Evolutionary conservation across 2,113 vertebrate genomes (phyloP).

Genomic region (Eulemur rufifrons): DNA sequence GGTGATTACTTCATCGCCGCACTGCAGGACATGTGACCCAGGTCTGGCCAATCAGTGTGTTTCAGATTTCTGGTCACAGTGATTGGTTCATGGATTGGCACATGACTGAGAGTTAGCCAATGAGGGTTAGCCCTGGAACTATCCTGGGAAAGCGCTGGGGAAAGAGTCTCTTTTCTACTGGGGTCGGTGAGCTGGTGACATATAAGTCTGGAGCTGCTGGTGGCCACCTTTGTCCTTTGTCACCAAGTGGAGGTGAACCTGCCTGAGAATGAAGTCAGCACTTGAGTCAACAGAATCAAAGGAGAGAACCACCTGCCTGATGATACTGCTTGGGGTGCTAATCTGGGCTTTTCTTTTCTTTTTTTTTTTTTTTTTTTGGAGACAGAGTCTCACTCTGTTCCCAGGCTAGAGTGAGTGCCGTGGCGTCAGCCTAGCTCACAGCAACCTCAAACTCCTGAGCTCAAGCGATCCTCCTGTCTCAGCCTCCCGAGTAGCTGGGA

Average conservation of each 20-base stretch:
- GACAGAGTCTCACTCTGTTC: too few relatives aligned
- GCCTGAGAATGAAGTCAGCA: neutral
- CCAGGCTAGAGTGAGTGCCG: too few relatives aligned
- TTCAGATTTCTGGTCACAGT: neutral
- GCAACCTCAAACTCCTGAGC: too few relatives aligned
- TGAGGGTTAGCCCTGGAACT: neutral
- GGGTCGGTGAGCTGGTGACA: neutral
- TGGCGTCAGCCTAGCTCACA: too few relatives aligned
- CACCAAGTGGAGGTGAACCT: neutral
- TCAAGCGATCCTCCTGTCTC: too few relatives aligned
- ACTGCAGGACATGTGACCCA: neutral
- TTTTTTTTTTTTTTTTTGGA: too few relatives aligned
- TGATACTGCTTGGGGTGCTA: neutral
- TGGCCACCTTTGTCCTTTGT: neutral
- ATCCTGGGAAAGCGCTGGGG: neutral
- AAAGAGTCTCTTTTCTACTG: neutral
- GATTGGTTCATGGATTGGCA: neutral
- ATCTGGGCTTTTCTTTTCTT: neutral
- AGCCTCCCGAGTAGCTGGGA: too few relatives aligned
- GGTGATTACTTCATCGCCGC: too few relatives aligned
- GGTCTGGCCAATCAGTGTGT: neutral
- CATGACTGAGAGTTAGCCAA: neutral
- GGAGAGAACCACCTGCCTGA: neutral
- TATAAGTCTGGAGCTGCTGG: neutral
- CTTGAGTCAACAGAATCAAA: neutral